Evolutionary conservation across 2,113 vertebrate species (phyloP).

Genomic region (Eidolon helvum): DNA sequence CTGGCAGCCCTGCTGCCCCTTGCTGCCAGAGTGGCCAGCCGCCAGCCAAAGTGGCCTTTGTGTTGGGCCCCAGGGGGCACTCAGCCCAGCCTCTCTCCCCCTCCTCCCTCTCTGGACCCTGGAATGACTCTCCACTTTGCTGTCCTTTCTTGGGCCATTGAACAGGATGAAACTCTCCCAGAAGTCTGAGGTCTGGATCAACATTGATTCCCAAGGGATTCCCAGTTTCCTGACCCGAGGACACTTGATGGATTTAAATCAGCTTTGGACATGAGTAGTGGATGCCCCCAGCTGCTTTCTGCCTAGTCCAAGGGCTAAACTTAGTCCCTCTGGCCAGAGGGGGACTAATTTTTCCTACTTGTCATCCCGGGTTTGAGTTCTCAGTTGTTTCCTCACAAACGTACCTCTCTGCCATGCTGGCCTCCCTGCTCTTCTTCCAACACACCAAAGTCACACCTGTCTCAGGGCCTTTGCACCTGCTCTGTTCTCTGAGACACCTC

Average conservation of each 20-base stretch:
- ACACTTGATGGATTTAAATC: neutral
- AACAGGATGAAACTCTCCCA: neutral
- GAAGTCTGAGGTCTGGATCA: neutral
- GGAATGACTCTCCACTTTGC: neutral
- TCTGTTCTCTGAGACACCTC: neutral
- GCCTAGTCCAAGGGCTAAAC: neutral
- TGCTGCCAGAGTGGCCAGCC: neutral
- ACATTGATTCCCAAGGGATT: neutral
- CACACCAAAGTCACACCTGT: neutral
- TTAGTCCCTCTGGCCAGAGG: neutral
- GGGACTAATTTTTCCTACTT: neutral
- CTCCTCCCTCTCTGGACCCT: neutral
- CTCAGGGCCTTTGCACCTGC: neutral
- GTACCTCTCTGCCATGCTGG: neutral
- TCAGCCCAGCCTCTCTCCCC: neutral
- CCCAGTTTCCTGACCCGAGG: neutral
- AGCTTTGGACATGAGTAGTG: neutral
- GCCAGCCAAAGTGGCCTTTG: neutral
- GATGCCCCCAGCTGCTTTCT: neutral
- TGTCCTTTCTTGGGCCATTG: neutral
- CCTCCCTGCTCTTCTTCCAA: neutral
- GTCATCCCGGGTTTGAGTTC: neutral
- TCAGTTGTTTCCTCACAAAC: neutral
- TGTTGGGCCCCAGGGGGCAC: neutral
- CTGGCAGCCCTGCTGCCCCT: neutral